phyloP scores from a whole-genome alignment of 2,797 vertebrate species.

The Chelon auratus region DNA sequence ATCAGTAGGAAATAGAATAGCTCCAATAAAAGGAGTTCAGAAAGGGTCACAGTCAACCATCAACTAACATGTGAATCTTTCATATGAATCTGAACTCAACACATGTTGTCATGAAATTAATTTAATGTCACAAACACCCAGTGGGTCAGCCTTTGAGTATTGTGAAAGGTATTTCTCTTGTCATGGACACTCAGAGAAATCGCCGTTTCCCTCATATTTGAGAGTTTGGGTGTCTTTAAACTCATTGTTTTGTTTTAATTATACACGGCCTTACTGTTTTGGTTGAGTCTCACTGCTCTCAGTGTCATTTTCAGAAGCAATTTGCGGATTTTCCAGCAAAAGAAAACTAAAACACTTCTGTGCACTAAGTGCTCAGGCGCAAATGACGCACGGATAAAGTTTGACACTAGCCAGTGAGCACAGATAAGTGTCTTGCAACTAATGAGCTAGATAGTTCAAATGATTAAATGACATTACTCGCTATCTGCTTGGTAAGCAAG shows the following conservation, averaged over 20 bases:
- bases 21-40: neutral
- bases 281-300: constrained; percentile 8
- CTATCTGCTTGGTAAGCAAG: neutral
- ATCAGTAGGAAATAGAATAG: neutral
- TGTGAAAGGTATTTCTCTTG: too few species aligned
- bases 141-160: neutral
- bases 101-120: neutral
- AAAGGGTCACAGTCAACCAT: neutral
- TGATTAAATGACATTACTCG: too few species aligned
- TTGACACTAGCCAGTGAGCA: neutral
- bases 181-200: too few species aligned
- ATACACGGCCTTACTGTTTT: neutral
- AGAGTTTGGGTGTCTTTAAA: neutral
- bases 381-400: too few species aligned
- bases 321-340: too few species aligned
- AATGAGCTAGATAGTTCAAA: neutral
- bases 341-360: too few species aligned
- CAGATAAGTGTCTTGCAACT: constrained; percentile 6
- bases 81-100: neutral
- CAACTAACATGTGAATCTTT: neutral
- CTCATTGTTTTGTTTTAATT: neutral
- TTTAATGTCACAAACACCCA: neutral
- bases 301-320: constrained; percentile 8
- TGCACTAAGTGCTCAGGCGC: too few species aligned
- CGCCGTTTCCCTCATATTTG: neutral